Evolutionary conservation across 2,888 invertebrate species (phyloP), one percentile per base, ranked within the genome.

Genomic region (Parthenolecanium corni): DNA sequence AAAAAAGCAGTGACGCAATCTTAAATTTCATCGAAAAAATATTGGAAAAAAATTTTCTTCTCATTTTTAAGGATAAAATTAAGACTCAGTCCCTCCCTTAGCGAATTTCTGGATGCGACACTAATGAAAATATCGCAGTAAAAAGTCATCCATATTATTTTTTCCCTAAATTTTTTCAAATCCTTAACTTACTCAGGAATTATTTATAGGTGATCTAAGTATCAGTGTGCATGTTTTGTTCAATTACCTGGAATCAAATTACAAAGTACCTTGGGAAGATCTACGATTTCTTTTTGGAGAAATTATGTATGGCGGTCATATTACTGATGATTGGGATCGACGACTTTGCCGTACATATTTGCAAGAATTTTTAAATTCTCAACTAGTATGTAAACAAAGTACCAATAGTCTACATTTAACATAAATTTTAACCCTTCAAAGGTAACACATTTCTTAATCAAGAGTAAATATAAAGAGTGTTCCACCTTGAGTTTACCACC

Each of bases 251-350:
- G 94, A 95, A 72, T 88, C 85, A 61, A 92, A 89, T 70, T 82
- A 80, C 46, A 83, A 84, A 68, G 86, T 93, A 5, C 94, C 94
- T 0, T 95, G 91, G 90, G 94, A 94, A 73, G 94, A 95, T 76
- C 75, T 95, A 69, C 81, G 94, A 1, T 95, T 94, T 73, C 77
- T 95, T 20, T 94, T 95, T 72, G 95, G 94, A 0, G 94, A 95
- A 76, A 95, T 95, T 69, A 94, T 95, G 94, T 95, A 95, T 71
- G 94, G 94, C 1, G 95, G 95, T 0, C 95, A 95, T 72, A 94
- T 95, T 69, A 94, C 94, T 0, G 94, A 95, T 71, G 94, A 95
- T 73, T 94, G 93, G 91, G 94, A 95, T 73, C 77, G 94, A 52
- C 78, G 89, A 42, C 79, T 95, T 3, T 95, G 94, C 71, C 80